Base-by-base conservation (phyloP, 2,797 vertebrate species). In the Tachyglossus aculeatus region DNA sequence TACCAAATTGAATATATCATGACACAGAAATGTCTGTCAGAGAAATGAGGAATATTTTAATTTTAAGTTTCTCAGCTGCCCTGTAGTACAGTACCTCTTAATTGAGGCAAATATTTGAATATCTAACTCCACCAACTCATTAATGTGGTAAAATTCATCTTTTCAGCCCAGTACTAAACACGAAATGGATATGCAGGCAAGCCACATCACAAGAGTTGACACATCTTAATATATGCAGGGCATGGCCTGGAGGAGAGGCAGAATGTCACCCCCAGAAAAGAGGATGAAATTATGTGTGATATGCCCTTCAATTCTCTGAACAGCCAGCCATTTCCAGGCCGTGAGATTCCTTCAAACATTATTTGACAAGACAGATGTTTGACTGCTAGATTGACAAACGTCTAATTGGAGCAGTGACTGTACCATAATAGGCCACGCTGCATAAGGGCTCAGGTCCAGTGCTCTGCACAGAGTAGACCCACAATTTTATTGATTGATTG, bases 301-400 rank as follows among this genome's bases (percentile, higher is more conserved):
- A 18, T 57, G 72, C 72, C 73, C 86, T 80, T 86, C 81, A 18
- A 77, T 79, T 76, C 64, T 51, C 58, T 59, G 76, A 85, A 79
- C 65, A 82, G 61, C 10, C 0, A 68, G 81, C 81, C 78, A 67
- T 78, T 78, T 71, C 81, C 78, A 74, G 64, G 64, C 82, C 64
- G 80, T 70, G 52, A 71, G 43, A 74, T 77, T 2, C 39, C 36
- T 74, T 53, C 67, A 78, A 83, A 87, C 75, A 39, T 32, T 57
- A 5, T 64, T 76, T 87, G 79, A 88, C 87, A 89, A 78, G 53
- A 25, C 32, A 77, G 45, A 16, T n/a, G 78, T 75, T 63, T 59
- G 61, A 53, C 52, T 73, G 74, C 56, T 44, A 69, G 55, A 63
- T 65, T 82, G 65, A 31, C 51, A 69, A 77, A 67, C 62, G 2